These are phyloP conservation scores for Ditylenchus dipsaci DNA, from an alignment of 1,140 invertebrate genomes.

Conservation along the genomic window DNA sequence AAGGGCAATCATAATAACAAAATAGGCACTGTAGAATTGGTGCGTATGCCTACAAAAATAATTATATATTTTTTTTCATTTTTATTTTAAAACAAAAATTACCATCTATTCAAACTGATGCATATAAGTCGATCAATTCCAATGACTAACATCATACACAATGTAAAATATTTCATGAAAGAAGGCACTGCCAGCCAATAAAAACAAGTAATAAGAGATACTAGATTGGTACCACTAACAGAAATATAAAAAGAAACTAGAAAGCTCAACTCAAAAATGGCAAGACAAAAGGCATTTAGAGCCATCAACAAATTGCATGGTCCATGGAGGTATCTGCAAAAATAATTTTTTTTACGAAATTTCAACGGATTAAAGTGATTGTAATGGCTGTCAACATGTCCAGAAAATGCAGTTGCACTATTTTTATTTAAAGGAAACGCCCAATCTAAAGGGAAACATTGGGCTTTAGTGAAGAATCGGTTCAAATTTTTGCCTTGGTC, in stretches of 20 bases:
- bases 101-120: background rate
- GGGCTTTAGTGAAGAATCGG: too few species aligned
- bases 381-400: too few species aligned
- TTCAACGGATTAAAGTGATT: background rate
- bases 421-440: too few species aligned
- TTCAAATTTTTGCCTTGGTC: too few species aligned
- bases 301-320: constrained; percentile 2
- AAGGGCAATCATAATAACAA: background rate
- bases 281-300: constrained; percentile 4
- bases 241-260: background rate
- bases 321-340: constrained; percentile 3
- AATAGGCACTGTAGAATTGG: background rate
- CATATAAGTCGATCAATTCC: constrained; percentile 6
- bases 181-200: background rate
- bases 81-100: background rate
- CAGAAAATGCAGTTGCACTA: too few species aligned
- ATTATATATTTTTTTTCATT: background rate
- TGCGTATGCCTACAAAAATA: background rate
- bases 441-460: too few species aligned
- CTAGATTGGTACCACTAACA: background rate
- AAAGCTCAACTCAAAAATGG: constrained; percentile 1
- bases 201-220: constrained; percentile 1
- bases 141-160: constrained; percentile 7
- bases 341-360: background rate
- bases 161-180: constrained; percentile 7